A percentile compares a stretch with the other conserved stretches of the same genome.
Evolutionary conservation across 2,113 vertebrate species (phyloP).

Genomic region (Aspiorhynchus laticeps): DNA sequence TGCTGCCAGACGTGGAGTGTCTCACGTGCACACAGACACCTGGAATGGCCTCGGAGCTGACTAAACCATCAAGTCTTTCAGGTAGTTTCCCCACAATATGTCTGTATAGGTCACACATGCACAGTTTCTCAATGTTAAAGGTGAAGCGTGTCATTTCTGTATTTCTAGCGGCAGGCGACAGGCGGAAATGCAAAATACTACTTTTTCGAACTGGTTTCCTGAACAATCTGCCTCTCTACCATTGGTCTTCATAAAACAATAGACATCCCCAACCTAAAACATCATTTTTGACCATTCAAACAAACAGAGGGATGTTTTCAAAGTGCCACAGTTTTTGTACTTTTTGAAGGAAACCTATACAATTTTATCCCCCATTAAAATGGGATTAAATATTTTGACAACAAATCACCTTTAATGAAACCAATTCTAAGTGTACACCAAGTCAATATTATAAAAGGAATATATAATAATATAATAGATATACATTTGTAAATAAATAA

Average conservation of each 20-base stretch:
- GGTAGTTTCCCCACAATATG: conserved; percentile 47
- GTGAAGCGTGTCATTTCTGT: background rate
- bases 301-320: background rate
- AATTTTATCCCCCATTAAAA: background rate
- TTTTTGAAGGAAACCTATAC: background rate
- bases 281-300: background rate
- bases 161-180: background rate
- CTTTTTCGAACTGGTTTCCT: background rate
- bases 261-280: background rate
- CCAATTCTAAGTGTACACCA: too few relatives aligned
- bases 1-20: conserved; percentile 33
- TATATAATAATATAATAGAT: too few relatives aligned
- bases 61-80: conserved; percentile 42
- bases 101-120: conserved; percentile 1
- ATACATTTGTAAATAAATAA: too few relatives aligned
- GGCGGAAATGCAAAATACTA: background rate
- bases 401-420: background rate
- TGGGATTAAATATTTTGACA: too few relatives aligned
- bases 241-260: background rate
- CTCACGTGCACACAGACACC: conserved; percentile 39
- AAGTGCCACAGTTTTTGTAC: background rate
- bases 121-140: background rate
- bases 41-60: conserved; percentile 37
- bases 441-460: too few relatives aligned
- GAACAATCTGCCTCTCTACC: background rate